Conservation (phyloP, 37 sponge, comb jelly and placozoan genomes). For the Oopsacas minuta region DNA sequence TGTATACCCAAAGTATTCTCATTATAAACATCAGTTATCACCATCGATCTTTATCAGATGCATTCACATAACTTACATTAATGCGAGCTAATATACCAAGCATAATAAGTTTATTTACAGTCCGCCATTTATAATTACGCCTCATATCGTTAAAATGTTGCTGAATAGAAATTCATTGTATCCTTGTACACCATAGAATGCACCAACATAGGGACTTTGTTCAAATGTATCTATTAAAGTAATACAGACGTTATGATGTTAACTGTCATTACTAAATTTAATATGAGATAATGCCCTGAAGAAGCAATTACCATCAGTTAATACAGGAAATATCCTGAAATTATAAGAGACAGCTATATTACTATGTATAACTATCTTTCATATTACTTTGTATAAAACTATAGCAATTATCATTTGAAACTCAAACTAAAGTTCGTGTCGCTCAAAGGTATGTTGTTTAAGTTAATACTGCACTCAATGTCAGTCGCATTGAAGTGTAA, state of each 20-base stretch:
- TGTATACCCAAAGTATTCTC: not conserved
- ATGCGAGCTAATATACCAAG: not conserved
- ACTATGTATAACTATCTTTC: not conserved
- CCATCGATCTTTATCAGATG: not conserved
- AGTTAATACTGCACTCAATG: not conserved
- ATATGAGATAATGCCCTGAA: not conserved
- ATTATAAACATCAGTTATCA: not conserved
- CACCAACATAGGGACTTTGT: not conserved
- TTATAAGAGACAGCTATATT: not conserved
- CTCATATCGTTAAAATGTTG: not conserved
- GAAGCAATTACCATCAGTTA: not conserved
- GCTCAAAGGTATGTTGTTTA: not conserved
- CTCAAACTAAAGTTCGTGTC: not conserved
- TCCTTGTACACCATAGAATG: not conserved
- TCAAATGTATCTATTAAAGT: not conserved
- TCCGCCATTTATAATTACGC: not conserved
- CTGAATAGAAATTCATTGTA: not conserved
- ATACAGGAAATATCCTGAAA: not conserved
- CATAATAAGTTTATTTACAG: not conserved
- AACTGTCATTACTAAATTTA: not conserved
- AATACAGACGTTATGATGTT: not conserved
- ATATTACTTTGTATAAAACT: not conserved
- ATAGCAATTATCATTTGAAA: not conserved
- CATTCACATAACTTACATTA: constrained; percentile 2
- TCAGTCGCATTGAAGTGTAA: not conserved